These are phyloP conservation scores for Lethenteron camtschaticum DNA, from an alignment of 2,113 vertebrate species.

Conservation along the genomic window DNA sequence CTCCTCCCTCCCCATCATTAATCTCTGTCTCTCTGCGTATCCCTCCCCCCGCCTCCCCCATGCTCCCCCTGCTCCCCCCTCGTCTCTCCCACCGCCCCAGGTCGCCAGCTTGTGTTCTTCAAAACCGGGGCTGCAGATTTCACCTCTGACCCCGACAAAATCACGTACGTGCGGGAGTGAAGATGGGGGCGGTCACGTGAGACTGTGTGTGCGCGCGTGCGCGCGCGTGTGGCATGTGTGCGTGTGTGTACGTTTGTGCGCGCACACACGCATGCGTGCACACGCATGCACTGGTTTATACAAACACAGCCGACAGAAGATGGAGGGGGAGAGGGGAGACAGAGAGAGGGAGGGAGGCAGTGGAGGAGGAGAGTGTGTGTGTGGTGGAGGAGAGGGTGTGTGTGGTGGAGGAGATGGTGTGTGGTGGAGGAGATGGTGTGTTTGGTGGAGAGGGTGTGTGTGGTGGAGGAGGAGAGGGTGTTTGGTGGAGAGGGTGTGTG, in stretches of 20 bases:
- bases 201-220: too few relatives aligned
- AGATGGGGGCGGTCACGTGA: not conserved
- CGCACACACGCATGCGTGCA: not conserved
- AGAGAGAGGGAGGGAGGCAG: too few relatives aligned
- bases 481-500: too few relatives aligned
- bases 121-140: not conserved
- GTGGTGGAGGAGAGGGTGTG: too few relatives aligned
- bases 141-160: not conserved
- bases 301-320: too few relatives aligned
- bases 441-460: too few relatives aligned
- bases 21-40: not conserved
- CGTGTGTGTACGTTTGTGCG: not conserved
- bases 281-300: not conserved
- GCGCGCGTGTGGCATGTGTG: not conserved
- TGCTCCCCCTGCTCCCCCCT: not conserved
- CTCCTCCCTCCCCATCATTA: too few relatives aligned
- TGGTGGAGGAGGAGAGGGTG: too few relatives aligned
- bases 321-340: too few relatives aligned
- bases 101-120: constrained; percentile 6
- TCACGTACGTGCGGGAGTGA: not conserved
- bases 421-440: too few relatives aligned
- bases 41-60: not conserved
- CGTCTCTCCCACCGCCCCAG: not conserved
- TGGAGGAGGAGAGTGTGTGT: too few relatives aligned
- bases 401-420: too few relatives aligned